Percentiles rank a stretch among this genome's conserved stretches.
These are phyloP conservation scores for Theropithecus gelada DNA, from an alignment of 2,113 vertebrate species.

Conservation along the genomic window DNA sequence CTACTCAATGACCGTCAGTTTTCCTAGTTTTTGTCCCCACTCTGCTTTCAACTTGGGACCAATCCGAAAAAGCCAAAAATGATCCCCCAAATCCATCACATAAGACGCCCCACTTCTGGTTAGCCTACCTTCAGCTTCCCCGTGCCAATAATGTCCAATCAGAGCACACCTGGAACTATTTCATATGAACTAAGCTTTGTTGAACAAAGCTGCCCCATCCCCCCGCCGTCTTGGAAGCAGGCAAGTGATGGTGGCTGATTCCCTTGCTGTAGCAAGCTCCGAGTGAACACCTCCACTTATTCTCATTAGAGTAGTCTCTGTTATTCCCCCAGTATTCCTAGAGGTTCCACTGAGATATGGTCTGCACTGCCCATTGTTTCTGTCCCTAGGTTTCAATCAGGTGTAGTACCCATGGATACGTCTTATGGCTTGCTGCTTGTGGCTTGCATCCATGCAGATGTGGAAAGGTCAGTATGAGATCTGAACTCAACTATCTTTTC, in stretches of 20 bases:
- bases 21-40: background rate
- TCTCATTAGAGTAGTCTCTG: background rate
- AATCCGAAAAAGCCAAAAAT: background rate
- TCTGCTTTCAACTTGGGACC: background rate
- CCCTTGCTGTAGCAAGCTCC: background rate
- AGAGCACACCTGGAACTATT: background rate
- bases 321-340: background rate
- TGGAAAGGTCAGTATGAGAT: background rate
- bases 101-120: background rate
- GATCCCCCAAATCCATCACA: background rate
- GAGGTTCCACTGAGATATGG: background rate
- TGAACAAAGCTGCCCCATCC: background rate
- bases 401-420: accelerated
- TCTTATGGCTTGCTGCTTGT: background rate
- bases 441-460: background rate
- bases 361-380: background rate
- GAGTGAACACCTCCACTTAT: background rate
- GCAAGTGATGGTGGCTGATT: background rate
- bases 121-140: background rate
- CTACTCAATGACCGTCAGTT: background rate
- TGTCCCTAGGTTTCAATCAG: background rate
- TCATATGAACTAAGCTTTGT: background rate
- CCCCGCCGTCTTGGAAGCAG: background rate
- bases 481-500: background rate
- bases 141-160: background rate